Evolutionary conservation across 2,113 vertebrate species (phyloP).

Genomic region (Nycticebus coucang): DNA sequence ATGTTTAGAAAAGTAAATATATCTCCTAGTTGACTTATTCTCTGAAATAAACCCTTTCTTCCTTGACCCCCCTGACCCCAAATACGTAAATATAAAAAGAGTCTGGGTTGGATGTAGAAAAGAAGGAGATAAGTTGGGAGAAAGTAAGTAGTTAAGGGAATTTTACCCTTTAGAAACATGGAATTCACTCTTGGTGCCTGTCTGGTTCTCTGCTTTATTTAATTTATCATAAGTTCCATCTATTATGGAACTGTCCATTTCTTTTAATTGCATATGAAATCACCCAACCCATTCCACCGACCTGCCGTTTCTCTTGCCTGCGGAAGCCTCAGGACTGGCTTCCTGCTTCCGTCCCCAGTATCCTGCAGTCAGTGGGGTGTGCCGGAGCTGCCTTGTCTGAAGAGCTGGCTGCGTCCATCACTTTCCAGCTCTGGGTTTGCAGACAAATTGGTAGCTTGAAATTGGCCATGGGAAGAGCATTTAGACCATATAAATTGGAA

Average conservation of each 20-base stretch:
- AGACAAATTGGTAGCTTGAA: not conserved
- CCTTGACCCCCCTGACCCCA: too few relatives aligned
- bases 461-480: not conserved
- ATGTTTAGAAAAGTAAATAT: not conserved
- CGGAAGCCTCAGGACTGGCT: not conserved
- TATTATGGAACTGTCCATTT: not conserved
- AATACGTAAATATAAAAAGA: not conserved
- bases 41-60: too few relatives aligned
- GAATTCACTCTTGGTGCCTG: not conserved
- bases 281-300: too few relatives aligned
- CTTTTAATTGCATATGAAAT: not conserved
- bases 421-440: not conserved
- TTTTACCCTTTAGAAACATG: not conserved
- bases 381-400: not conserved
- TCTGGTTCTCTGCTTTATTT: not conserved
- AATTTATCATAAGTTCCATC: not conserved
- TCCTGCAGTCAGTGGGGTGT: not conserved
- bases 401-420: not conserved
- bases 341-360: not conserved
- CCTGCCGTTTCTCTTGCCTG: not conserved
- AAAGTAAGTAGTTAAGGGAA: not conserved
- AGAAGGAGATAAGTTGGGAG: not conserved
- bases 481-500: not conserved
- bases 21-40: too few relatives aligned
- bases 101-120: not conserved